phyloP scores from a whole-genome alignment of 2,888 invertebrate genomes.

The Scaptomyza caliginosa region DNA sequence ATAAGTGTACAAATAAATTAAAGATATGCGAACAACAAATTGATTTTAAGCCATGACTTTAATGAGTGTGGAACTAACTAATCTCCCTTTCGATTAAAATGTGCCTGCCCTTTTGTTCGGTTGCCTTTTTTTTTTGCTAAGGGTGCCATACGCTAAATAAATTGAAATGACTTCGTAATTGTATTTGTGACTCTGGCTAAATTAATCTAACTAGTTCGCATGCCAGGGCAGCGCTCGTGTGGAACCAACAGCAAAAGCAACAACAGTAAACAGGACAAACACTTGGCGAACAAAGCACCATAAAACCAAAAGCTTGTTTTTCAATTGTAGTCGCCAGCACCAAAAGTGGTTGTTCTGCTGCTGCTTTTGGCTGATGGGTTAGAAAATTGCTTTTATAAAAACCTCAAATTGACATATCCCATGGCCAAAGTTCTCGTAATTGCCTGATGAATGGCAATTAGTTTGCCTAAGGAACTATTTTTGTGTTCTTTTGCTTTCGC shows the following conservation, averaged over 20 bases:
- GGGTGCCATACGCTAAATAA: constrained; percentile 68
- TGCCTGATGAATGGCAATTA: constrained; percentile 65
- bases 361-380: constrained; percentile 35
- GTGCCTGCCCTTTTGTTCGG: constrained; percentile 44
- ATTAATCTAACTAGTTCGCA: constrained; percentile 75
- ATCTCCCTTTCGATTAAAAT: not conserved
- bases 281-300: constrained; percentile 63
- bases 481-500: too few species aligned
- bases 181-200: constrained; percentile 77
- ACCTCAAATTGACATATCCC: constrained; percentile 62
- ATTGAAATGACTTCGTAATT: constrained; percentile 79
- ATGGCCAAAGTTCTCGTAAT: constrained; percentile 53
- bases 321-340: constrained; percentile 58
- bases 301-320: constrained; percentile 79
- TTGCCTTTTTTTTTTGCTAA: constrained; percentile 24
- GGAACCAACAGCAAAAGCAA: constrained; percentile 59
- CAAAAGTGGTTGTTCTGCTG: constrained; percentile 14
- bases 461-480: constrained; percentile 36
- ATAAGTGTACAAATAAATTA: constrained; percentile 20
- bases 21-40: constrained; percentile 26
- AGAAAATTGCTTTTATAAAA: constrained; percentile 55
- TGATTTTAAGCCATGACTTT: constrained; percentile 35
- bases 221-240: constrained; percentile 67
- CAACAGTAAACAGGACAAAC: constrained; percentile 27
- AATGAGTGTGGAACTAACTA: constrained; percentile 13